phyloP scores from a whole-genome alignment of 2,113 vertebrate genomes.

The Pedionomus torquatus region DNA sequence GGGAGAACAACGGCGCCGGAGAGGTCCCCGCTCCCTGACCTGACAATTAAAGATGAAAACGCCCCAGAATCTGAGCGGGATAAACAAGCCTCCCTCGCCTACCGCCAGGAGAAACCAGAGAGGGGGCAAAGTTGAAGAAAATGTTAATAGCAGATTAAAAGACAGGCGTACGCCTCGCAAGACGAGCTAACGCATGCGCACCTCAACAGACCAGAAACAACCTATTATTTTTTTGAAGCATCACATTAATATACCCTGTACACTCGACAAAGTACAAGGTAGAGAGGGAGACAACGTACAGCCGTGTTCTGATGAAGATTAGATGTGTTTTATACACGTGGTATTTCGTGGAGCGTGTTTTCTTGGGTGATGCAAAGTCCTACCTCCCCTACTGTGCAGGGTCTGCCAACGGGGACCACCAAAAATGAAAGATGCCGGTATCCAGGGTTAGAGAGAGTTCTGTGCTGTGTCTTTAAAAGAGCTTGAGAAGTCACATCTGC shows the following conservation, averaged over 20 bases:
- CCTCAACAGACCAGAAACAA: slow-evolving; percentile 33
- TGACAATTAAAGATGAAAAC: slow-evolving; percentile 53
- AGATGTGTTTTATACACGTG: neutral
- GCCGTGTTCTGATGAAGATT: neutral
- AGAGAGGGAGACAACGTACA: neutral
- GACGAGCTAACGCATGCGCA: neutral
- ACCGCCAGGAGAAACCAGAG: neutral
- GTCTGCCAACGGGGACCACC: neutral
- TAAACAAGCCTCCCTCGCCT: slow-evolving; percentile 18
- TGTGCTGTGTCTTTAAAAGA: neutral
- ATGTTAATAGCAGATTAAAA: slow-evolving; percentile 44
- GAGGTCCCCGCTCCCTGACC: slow-evolving; percentile 29
- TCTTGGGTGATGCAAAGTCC: slow-evolving; percentile 16
- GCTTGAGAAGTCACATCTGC: neutral
- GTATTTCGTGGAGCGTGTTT: neutral
- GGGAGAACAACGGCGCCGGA: neutral
- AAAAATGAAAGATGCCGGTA: neutral
- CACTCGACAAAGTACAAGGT: neutral
- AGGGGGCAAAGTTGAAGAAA: slow-evolving; percentile 23
- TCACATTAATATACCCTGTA: neutral
- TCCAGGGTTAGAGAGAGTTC: neutral
- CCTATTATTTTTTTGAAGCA: slow-evolving; percentile 12
- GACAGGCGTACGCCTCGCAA: neutral
- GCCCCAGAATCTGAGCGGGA: neutral
- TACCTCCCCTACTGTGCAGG: neutral